Evolutionary conservation across 2,113 vertebrate genomes (phyloP).

Genomic region (Daboia siamensis): DNA sequence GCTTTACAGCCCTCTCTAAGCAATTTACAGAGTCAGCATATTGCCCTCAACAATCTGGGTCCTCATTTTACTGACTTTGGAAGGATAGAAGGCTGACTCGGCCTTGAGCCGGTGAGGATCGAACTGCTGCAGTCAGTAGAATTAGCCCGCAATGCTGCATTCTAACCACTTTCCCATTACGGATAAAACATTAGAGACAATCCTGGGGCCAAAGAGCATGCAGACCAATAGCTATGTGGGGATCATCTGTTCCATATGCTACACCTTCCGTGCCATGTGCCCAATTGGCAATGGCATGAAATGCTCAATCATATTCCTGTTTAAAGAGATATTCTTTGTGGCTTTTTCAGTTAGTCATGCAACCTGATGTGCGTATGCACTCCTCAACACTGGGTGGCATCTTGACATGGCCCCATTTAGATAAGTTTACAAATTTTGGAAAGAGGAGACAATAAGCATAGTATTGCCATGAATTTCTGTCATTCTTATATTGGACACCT

Average conservation of each 20-base stretch:
- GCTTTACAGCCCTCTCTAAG: neutral
- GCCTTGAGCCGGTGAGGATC: neutral
- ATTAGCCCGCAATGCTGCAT: neutral
- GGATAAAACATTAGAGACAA: neutral
- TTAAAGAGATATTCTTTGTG: neutral
- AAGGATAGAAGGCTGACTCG: neutral
- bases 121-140: neutral
- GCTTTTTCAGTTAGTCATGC: neutral
- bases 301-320: neutral
- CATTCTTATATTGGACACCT: neutral
- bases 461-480: neutral
- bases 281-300: neutral
- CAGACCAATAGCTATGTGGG: neutral
- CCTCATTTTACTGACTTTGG: neutral
- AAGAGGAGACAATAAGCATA: neutral
- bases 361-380: neutral
- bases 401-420: neutral
- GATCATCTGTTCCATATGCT: neutral
- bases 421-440: neutral
- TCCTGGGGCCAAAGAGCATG: neutral
- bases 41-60: neutral
- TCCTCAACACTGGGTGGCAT: neutral
- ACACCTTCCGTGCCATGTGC: neutral
- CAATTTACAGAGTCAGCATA: neutral
- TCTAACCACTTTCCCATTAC: neutral